These are phyloP conservation scores for Sesamia inferens DNA, from an alignment of 2,888 invertebrate genomes.

Conservation along the genomic window DNA sequence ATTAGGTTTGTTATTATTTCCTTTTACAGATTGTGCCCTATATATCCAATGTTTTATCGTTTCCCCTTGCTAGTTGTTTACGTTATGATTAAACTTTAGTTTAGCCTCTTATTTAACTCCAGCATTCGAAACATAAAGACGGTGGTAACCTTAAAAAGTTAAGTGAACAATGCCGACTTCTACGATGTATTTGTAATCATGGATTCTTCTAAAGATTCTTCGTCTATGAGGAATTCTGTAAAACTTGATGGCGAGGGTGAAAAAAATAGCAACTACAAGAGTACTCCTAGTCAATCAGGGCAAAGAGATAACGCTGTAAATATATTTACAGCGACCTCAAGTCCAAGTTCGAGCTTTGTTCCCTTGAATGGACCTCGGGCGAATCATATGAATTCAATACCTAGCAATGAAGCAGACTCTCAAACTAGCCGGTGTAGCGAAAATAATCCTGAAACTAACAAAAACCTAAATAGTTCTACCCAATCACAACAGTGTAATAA, in stretches of 20 bases:
- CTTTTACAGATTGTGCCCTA: conserved; percentile 53
- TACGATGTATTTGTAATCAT: conserved; percentile 78
- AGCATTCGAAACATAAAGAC: conserved; percentile 60
- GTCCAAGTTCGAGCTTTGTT: conserved; percentile 73
- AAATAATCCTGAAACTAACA: conserved; percentile 67
- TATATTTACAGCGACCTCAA: conserved; percentile 80
- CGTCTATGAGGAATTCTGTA: conserved; percentile 72
- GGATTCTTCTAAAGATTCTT: conserved; percentile 81
- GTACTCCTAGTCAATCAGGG: conserved; percentile 68
- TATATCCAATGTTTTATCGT: conserved; percentile 28
- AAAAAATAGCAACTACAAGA: conserved; percentile 71
- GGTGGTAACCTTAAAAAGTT: conserved; percentile 78
- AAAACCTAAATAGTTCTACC: conserved; percentile 61
- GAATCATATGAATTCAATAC: conserved; percentile 66
- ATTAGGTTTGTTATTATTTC: conserved; percentile 70
- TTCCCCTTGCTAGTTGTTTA: conserved; percentile 31
- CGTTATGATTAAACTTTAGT: conserved; percentile 30
- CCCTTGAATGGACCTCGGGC: conserved; percentile 75
- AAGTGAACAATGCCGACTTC: conserved; percentile 84
- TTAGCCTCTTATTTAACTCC: conserved; percentile 37
- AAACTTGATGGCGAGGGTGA: conserved; percentile 76
- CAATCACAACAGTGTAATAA: conserved; percentile 66
- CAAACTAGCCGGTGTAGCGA: conserved; percentile 66
- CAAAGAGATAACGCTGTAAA: conserved; percentile 75
- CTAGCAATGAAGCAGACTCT: conserved; percentile 70